phyloP scores from a whole-genome alignment of 2,888 invertebrate genomes.

The Idaea dimidiata region DNA sequence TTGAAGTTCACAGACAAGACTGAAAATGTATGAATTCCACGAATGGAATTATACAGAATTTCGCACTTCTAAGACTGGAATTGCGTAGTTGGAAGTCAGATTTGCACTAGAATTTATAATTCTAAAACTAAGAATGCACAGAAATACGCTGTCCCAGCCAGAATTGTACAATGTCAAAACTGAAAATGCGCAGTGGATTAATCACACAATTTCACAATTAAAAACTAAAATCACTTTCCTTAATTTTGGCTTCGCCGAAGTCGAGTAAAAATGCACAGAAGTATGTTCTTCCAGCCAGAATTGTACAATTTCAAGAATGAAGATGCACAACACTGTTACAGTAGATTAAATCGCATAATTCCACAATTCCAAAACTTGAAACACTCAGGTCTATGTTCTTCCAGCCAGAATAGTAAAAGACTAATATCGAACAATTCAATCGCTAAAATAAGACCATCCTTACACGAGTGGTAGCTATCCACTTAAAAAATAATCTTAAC shows the following conservation, averaged over 20 bases:
- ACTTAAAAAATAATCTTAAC: slow-evolving; percentile 72
- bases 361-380: neutral
- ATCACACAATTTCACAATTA: neutral
- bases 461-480: slow-evolving; percentile 55
- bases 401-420: neutral
- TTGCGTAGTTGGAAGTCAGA: too few relatives aligned
- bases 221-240: too few relatives aligned
- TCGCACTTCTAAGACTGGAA: too few relatives aligned
- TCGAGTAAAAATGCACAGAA: neutral
- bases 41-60: too few relatives aligned
- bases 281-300: neutral
- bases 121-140: neutral
- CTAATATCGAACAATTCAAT: slow-evolving; percentile 19
- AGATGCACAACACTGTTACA: neutral
- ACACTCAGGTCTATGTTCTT: neutral
- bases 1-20: neutral
- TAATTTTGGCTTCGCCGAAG: too few relatives aligned
- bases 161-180: neutral
- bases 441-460: slow-evolving; percentile 28
- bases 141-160: neutral
- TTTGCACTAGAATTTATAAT: neutral
- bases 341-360: neutral
- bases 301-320: neutral
- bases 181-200: neutral
- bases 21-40: too few relatives aligned